phyloP scores from a whole-genome alignment of 1,140 invertebrate genomes.

The Phthorimaea operculella region DNA sequence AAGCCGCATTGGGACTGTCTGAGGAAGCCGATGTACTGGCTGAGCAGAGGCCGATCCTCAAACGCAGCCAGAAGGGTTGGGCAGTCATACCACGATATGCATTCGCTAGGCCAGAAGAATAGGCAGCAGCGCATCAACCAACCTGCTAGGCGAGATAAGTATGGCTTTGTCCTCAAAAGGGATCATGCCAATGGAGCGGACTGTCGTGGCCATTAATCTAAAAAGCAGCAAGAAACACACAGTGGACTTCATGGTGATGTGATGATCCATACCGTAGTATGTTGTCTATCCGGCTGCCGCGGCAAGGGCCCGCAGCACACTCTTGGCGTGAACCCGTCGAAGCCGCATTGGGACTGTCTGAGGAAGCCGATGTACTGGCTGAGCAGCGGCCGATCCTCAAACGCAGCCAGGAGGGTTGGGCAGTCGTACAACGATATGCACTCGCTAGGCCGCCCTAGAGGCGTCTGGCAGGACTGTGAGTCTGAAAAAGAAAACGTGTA shows the following conservation, averaged over 20 bases:
- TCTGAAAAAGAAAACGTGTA: conserved; percentile 15
- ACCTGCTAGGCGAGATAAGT: too few relatives aligned
- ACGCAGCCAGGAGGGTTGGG: conserved; percentile 27
- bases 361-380: conserved; percentile 32
- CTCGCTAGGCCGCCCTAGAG: conserved; percentile 30
- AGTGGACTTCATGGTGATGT: too few relatives aligned
- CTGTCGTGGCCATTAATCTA: too few relatives aligned
- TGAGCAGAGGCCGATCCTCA: conserved; percentile 32
- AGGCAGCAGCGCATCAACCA: too few relatives aligned
- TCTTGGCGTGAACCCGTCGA: conserved; percentile 42
- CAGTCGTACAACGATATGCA: conserved; percentile 53
- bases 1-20: conserved; percentile 55
- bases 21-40: conserved; percentile 31
- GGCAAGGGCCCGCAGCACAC: conserved; percentile 59
- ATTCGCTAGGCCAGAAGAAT: conserved; percentile 29
- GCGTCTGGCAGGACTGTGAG: conserved; percentile 44
- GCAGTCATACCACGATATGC: conserved; percentile 48
- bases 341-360: conserved; percentile 51
- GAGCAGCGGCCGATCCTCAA: conserved; percentile 36
- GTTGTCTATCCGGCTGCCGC: conserved; percentile 1
- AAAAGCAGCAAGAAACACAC: too few relatives aligned
- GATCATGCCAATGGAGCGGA: too few relatives aligned
- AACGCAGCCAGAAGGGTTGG: conserved; percentile 32
- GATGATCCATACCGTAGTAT: conserved; percentile 5
- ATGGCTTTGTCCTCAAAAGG: too few relatives aligned